Evolutionary conservation across 2,113 vertebrate genomes (phyloP).

Genomic region (Poeciliopsis prolifica): DNA sequence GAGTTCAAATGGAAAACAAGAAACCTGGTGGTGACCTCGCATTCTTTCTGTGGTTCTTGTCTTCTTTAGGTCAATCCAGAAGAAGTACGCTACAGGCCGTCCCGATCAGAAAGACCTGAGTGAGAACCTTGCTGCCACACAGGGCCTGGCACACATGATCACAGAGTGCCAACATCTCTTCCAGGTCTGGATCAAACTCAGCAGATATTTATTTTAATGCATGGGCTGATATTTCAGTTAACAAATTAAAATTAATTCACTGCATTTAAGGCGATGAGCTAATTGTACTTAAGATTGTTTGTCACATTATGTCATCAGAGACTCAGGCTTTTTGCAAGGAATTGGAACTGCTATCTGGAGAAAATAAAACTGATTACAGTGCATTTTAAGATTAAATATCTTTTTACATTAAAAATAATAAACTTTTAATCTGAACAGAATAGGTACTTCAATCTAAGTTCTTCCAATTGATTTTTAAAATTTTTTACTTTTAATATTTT

Average conservation of each 20-base stretch:
- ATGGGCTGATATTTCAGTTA: neutral
- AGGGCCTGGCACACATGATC: constrained; percentile 97
- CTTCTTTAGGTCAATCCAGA: constrained; percentile 90
- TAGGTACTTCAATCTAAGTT: no score
- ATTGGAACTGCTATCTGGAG: neutral
- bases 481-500: no score
- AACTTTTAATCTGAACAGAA: no score
- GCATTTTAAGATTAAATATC: no score
- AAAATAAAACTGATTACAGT: no score
- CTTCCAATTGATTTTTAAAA: no score
- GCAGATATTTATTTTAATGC: neutral
- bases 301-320: constrained; percentile 9
- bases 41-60: neutral
- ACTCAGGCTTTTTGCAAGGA: no score
- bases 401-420: no score
- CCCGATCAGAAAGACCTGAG: constrained; percentile 96
- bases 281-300: constrained; percentile 24
- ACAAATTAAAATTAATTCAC: neutral
- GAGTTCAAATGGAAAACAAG: neutral
- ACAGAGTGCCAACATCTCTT: constrained; percentile 90
- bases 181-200: constrained; percentile 81
- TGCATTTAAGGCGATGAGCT: constrained; percentile 11
- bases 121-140: constrained; percentile 95
- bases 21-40: neutral
- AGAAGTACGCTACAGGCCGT: constrained; percentile 92